Conservation (phyloP, 2,113 vertebrate species). For the Notiomystis cincta region DNA sequence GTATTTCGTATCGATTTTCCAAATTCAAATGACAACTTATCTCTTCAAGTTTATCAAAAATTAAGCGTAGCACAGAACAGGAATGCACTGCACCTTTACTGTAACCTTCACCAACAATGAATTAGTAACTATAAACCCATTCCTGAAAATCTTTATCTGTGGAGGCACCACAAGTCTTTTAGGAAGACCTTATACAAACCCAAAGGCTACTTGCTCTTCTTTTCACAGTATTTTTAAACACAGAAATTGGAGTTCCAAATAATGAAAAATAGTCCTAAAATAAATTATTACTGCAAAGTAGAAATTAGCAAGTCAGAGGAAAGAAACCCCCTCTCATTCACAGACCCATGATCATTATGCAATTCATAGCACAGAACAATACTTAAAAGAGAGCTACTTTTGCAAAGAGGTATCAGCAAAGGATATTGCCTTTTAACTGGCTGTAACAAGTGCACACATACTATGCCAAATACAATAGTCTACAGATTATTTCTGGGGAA, state of each 20-base stretch:
- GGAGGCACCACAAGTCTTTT: neutral
- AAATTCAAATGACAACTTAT: neutral
- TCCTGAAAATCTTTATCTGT: neutral
- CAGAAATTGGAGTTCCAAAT: neutral
- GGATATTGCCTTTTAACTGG: neutral
- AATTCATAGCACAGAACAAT: fast-evolving
- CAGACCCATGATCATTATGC: neutral
- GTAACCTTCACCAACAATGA: neutral
- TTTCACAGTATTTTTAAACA: neutral
- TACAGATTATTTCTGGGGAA: neutral
- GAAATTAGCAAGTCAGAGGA: neutral
- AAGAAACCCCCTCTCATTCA: neutral
- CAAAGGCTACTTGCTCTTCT: neutral
- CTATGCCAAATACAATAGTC: neutral
- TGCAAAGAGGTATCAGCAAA: neutral
- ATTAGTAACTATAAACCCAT: neutral
- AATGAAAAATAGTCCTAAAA: neutral
- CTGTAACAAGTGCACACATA: neutral
- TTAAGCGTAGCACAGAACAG: neutral
- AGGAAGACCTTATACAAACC: neutral
- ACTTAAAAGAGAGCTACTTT: neutral
- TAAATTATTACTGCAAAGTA: neutral
- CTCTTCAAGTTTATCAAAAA: neutral
- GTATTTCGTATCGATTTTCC: neutral
- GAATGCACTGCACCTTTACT: neutral